Base-by-base conservation (phyloP, 2,888 invertebrate genomes). In the Synanthedon formicaeformis region DNA sequence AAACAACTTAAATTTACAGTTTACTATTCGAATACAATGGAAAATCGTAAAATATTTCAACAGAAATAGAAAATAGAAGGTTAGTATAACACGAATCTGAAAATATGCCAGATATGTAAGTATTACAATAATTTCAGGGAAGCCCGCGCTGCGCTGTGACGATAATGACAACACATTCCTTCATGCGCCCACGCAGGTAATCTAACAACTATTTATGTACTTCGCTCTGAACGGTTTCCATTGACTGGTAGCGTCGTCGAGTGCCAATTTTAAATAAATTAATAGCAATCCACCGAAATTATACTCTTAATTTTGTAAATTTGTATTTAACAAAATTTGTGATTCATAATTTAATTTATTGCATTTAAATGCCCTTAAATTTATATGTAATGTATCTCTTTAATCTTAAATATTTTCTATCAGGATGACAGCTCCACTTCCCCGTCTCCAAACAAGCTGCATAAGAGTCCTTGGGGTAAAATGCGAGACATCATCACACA, bases 391-490 rank as follows among this genome's bases (percentile, higher is more conserved):
- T 3, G 10, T 34, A 45, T 45, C 14, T 8, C 45, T 41, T 41
- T 41, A 10, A 16, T 13, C 48, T 48, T 48, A 13, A 48, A 49
- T 49, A 16, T 49, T 16, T 18, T 51, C 55, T 55, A 52, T 16
- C 61, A 89, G 88, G 86, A 88, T 23, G 88, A 89, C 60, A 88
- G 87, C 54, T 84, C 84, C 27, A 85, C 88, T 0, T 86, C 84
- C 0, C 85, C 87, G 0, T 88, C 88, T 1, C 83, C 87, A 2
- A 88, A 88, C 62, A 89, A 90, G 58, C 76, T 85, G 12, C 88
- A 89, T 72, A 91, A 91, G 69, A 92, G 91, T n/a, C 91, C 93
- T 0, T 94, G 94, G 93, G 91, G 91, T 1, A 92, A 93, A 75
- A 92, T 94, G 85, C 91, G 93, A 58, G 92, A 92, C 65, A 93